Percentiles rank a stretch among this genome's conserved stretches.
Conservation (phyloP, 2,113 vertebrate species). For the Aspiorhynchus laticeps region DNA sequence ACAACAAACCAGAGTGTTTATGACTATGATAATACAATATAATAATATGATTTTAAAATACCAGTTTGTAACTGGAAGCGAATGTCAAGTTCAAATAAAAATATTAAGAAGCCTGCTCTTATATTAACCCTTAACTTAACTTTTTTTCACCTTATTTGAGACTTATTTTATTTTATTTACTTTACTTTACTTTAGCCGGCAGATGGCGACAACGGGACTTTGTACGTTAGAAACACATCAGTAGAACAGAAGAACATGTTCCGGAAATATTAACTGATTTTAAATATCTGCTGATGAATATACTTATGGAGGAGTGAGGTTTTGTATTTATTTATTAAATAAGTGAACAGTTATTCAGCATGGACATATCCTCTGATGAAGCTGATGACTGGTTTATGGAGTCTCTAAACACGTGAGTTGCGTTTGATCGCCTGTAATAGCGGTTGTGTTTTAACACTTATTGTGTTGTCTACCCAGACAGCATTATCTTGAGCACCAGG, state of each 20-base stretch:
- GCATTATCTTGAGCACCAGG: neutral
- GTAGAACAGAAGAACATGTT: neutral
- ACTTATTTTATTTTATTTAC: too few relatives aligned
- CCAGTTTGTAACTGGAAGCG: too few relatives aligned
- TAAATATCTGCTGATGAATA: neutral
- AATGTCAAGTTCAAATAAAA: too few relatives aligned
- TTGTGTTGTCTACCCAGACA: neutral
- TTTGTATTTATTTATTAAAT: neutral
- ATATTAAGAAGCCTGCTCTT: too few relatives aligned
- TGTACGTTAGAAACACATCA: conserved; percentile 52
- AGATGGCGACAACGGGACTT: conserved; percentile 6
- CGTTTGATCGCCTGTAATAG: neutral
- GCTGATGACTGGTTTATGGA: conserved; percentile 74
- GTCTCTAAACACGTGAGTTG: conserved; percentile 66
- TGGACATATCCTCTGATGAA: conserved; percentile 48
- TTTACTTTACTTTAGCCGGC: neutral
- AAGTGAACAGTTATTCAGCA: neutral
- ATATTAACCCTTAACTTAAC: too few relatives aligned
- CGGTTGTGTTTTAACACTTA: neutral
- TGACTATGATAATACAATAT: too few relatives aligned
- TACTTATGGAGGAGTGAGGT: neutral
- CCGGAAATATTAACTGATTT: neutral
- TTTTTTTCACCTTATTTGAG: too few relatives aligned
- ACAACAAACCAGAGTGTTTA: too few relatives aligned
- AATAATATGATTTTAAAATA: too few relatives aligned